These are phyloP conservation scores for Oxyura jamaicensis DNA, from an alignment of 2,113 vertebrate species.

Conservation along the genomic window DNA sequence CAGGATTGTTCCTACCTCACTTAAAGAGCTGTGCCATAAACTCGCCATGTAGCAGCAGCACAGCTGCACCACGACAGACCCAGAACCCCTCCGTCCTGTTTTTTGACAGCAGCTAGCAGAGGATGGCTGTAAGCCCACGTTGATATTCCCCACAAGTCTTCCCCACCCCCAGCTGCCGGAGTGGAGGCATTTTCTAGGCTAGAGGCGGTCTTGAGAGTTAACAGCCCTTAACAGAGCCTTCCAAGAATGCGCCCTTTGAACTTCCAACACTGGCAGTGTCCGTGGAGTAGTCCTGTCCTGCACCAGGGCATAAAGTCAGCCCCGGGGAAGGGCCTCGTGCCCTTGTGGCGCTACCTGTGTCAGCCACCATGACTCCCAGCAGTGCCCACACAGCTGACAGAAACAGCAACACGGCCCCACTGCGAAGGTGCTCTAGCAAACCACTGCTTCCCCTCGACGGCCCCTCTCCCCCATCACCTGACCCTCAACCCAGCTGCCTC, in stretches of 20 bases:
- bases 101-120: neutral
- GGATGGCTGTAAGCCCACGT: neutral
- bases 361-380: neutral
- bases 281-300: accelerated
- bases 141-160: accelerated
- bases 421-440: neutral
- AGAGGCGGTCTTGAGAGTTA: neutral
- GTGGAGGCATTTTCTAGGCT: neutral
- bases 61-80: neutral
- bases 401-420: accelerated
- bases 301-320: accelerated
- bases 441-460: accelerated
- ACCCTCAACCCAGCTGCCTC: neutral
- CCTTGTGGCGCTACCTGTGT: accelerated
- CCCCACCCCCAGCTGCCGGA: neutral
- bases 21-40: neutral
- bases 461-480: neutral
- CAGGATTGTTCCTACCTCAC: neutral
- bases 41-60: accelerated
- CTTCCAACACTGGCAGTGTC: neutral
- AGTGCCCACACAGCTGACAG: accelerated
- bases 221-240: neutral
- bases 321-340: accelerated
- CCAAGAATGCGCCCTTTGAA: neutral
- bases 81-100: accelerated